These are phyloP conservation scores for Ophioninae sp. DNA, from an alignment of 2,888 invertebrate species.

Conservation along the genomic window DNA sequence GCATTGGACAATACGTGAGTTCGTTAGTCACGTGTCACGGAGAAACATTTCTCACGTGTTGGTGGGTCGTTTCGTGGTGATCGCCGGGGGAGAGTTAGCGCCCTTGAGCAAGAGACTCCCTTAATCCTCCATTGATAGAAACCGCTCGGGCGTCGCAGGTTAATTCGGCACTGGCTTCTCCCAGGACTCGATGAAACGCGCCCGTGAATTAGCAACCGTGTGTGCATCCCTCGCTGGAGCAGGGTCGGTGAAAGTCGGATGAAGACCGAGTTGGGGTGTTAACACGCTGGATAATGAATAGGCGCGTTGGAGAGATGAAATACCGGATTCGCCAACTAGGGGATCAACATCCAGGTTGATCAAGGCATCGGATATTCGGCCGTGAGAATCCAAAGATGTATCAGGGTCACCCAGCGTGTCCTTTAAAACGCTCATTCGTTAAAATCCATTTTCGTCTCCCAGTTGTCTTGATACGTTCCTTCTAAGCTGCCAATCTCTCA, in stretches of 20 bases:
- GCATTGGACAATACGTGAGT: conserved; percentile 1
- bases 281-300: conserved; percentile 68
- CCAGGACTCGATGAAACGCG: conserved; percentile 27
- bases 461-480: not conserved
- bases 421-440: too few relatives aligned
- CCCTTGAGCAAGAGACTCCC: conserved; percentile 36
- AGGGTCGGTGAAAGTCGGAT: not conserved
- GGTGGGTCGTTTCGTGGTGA: conserved; percentile 5
- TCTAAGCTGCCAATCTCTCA: not conserved
- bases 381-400: conserved; percentile 36
- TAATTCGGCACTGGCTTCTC: conserved; percentile 65
- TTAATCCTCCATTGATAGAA: conserved; percentile 73
- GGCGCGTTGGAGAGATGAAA: conserved; percentile 54
- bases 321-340: conserved; percentile 49
- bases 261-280: not conserved
- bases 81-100: conserved; percentile 48
- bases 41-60: conserved; percentile 51
- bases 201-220: conserved; percentile 25
- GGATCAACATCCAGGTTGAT: not conserved
- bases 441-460: not conserved
- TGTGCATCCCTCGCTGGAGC: not conserved
- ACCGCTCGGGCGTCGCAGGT: conserved; percentile 72
- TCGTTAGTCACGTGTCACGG: conserved; percentile 33
- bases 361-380: not conserved
- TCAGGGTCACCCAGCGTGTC: conserved; percentile 14